A percentile compares a stretch with the other conserved stretches of the same genome.
Evolutionary conservation across 2,888 invertebrate genomes (phyloP).

Genomic region (Nemoura dubitans): DNA sequence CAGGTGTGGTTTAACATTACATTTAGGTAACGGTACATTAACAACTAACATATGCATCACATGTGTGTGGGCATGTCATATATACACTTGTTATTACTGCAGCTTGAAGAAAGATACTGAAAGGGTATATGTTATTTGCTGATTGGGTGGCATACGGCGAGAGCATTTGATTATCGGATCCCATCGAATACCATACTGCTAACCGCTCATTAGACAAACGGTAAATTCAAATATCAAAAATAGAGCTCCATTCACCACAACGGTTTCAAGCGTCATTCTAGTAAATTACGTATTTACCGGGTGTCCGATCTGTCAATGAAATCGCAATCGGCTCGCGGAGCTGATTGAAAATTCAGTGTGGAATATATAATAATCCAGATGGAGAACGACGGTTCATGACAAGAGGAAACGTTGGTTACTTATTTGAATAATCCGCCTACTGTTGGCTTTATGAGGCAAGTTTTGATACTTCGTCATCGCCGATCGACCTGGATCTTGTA

Average conservation of each 20-base stretch:
- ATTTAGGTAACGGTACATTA: neutral
- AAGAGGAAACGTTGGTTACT: neutral
- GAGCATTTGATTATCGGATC: neutral
- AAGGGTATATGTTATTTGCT: neutral
- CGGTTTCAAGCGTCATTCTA: neutral
- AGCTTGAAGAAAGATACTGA: neutral
- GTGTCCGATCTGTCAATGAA: neutral
- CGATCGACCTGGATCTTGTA: slow-evolving; percentile 36
- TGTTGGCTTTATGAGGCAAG: slow-evolving; percentile 5
- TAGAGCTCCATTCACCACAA: neutral
- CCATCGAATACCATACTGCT: neutral
- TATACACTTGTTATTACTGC: neutral
- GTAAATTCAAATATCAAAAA: neutral
- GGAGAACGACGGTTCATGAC: neutral
- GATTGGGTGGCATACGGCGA: neutral
- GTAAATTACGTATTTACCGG: neutral
- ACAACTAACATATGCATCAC: neutral
- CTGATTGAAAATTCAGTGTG: neutral
- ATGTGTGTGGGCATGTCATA: neutral
- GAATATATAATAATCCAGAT: neutral
- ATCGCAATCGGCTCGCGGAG: neutral
- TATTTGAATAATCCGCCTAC: slow-evolving; percentile 28
- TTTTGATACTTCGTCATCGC: slow-evolving; percentile 27
- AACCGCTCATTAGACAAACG: neutral
- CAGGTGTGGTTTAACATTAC: neutral